Percentiles rank a stretch among this genome's conserved stretches.
Evolutionary conservation across 30 jellyfish, hydroid and myxozoan species (phyloP).

Genomic region (Phacellophora camtschatica): DNA sequence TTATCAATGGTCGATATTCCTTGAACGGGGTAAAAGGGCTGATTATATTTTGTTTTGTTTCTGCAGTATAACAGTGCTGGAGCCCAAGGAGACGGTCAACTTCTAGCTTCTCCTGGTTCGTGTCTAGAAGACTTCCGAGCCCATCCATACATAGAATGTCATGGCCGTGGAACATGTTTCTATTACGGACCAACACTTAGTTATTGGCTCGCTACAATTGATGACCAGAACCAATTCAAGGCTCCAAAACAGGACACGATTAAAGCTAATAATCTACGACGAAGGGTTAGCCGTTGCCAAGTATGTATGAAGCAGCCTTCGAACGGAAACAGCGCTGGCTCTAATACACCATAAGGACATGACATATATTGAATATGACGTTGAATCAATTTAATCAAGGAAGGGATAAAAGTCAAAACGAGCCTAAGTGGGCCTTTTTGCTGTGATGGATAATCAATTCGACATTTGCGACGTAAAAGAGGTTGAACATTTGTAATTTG

Average conservation of each 20-base stretch:
- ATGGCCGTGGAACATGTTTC: conserved; percentile 95
- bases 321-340: background rate
- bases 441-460: too few species aligned
- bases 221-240: conserved; percentile 67
- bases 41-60: background rate
- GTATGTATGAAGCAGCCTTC: conserved; percentile 77
- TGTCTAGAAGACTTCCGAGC: conserved; percentile 92
- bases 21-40: background rate
- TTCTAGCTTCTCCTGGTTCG: conserved; percentile 93
- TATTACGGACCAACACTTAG: conserved; percentile 86
- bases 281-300: conserved; percentile 88
- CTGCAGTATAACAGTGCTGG: conserved; percentile 94
- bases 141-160: conserved; percentile 97
- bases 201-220: conserved; percentile 92
- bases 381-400: background rate
- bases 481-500: too few species aligned
- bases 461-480: too few species aligned
- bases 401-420: too few species aligned
- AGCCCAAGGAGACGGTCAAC: conserved; percentile 97
- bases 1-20: background rate
- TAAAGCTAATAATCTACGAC: conserved; percentile 53
- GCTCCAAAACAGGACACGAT: conserved; percentile 74
- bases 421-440: too few species aligned
- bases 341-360: background rate
- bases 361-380: background rate